Conservation (phyloP, 2,888 invertebrate species). For the Rhodophaea formosa region DNA sequence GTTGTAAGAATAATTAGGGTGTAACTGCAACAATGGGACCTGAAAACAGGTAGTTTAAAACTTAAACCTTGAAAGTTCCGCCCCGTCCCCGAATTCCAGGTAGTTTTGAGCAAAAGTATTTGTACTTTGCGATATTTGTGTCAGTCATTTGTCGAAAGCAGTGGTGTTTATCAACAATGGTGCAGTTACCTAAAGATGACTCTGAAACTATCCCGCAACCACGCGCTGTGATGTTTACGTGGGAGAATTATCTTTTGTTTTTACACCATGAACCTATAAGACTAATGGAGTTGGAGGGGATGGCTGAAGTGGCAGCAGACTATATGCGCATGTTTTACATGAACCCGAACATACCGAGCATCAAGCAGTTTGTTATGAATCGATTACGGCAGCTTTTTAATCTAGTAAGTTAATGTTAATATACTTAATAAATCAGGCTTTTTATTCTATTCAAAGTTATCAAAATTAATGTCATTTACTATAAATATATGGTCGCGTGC, state of each 20-base stretch:
- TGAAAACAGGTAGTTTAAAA: neutral
- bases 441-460: neutral
- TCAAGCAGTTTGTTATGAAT: conserved; percentile 35
- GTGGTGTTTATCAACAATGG: neutral
- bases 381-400: conserved; percentile 35
- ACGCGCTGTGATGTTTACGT: neutral
- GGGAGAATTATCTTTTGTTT: neutral
- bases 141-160: neutral
- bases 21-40: neutral
- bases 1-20: neutral
- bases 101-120: neutral
- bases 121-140: neutral
- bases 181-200: neutral
- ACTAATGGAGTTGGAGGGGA: conserved; percentile 8
- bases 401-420: conserved; percentile 31
- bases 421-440: neutral
- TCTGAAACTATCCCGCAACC: neutral
- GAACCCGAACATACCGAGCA: conserved; percentile 10
- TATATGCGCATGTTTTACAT: conserved; percentile 24
- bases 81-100: neutral
- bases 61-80: neutral
- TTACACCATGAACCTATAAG: neutral
- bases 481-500: neutral
- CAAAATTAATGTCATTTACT: neutral
- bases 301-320: conserved; percentile 29